phyloP scores from a whole-genome alignment of 2,113 vertebrate genomes.

The Oncorhynchus keta region DNA sequence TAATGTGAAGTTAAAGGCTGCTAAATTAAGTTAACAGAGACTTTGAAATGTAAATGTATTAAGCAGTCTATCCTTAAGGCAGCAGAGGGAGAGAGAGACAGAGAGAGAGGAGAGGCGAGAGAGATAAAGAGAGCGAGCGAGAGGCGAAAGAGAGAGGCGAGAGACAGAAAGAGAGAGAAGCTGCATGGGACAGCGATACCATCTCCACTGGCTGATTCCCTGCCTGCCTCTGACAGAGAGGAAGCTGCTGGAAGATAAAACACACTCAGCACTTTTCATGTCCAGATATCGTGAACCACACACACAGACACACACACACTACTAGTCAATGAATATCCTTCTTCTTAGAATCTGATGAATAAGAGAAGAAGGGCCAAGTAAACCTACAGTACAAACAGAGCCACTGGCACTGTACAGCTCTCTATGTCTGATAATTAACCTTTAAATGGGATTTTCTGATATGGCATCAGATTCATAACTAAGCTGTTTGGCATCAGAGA shows the following conservation, averaged over 20 bases:
- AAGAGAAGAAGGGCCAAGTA: too few species aligned
- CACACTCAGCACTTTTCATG: constrained; percentile 41
- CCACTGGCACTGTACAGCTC: too few species aligned
- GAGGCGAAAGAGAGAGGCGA: not conserved
- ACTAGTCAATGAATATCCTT: too few species aligned
- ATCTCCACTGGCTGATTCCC: constrained; percentile 33
- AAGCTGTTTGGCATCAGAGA: not conserved
- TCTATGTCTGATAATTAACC: too few species aligned
- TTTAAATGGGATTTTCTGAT: too few species aligned
- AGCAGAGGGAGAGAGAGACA: constrained; percentile 28
- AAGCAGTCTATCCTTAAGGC: constrained; percentile 37
- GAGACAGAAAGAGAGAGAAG: not conserved
- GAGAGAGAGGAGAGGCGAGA: too few species aligned
- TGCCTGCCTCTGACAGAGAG: constrained; percentile 32
- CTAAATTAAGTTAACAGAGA: constrained; percentile 36
- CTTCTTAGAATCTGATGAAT: too few species aligned
- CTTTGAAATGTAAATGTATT: constrained; percentile 62
- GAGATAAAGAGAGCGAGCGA: not conserved
- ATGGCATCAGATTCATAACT: constrained; percentile 7
- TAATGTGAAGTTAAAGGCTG: constrained; percentile 37
- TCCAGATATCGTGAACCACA: not conserved
- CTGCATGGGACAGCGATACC: constrained; percentile 30
- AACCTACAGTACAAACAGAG: too few species aligned
- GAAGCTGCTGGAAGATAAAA: constrained; percentile 18
- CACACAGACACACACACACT: not conserved